These are phyloP conservation scores for Isaurus tuberculatus DNA, from an alignment of 92 coral and sea anemone genomes.

Conservation along the genomic window DNA sequence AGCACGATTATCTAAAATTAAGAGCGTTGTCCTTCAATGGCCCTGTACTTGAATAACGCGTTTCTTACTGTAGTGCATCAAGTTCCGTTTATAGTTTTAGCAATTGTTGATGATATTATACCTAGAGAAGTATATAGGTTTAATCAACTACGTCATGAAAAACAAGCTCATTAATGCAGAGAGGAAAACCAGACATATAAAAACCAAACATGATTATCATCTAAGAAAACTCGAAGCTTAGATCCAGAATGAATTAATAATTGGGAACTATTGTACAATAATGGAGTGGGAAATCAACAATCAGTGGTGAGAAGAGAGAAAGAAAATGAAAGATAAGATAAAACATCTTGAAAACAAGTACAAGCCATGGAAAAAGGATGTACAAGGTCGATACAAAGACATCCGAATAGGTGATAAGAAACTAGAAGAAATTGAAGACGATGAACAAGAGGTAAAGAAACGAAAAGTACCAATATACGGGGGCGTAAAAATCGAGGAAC, in stretches of 20 bases:
- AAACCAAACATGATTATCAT: neutral
- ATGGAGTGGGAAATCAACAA: slow-evolving; percentile 2
- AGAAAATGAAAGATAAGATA: slow-evolving; percentile 23
- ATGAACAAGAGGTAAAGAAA: slow-evolving; percentile 20
- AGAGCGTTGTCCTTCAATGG: no score
- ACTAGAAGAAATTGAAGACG: slow-evolving; percentile 11
- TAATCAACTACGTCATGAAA: slow-evolving; percentile 6
- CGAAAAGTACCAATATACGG: slow-evolving; percentile 34
- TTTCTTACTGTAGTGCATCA: no score
- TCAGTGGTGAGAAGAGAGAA: slow-evolving; percentile 12
- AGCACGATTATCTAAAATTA: no score
- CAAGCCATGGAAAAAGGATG: slow-evolving; percentile 9
- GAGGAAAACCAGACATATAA: slow-evolving; percentile 19
- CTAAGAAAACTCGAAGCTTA: neutral
- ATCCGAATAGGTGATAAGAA: slow-evolving; percentile 24
- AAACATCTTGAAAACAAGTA: slow-evolving; percentile 30
- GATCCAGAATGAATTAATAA: slow-evolving; percentile 6
- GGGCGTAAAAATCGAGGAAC: neutral
- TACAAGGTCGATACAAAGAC: slow-evolving; percentile 12
- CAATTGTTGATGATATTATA: no score
- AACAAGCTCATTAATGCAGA: slow-evolving; percentile 13
- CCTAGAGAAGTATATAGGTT: slow-evolving; percentile 14
- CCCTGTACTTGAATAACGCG: no score
- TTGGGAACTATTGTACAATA: slow-evolving; percentile 9
- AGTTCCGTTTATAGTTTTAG: no score